These are phyloP conservation scores for Euproctis similis DNA, from an alignment of 2,888 invertebrate species.

Conservation along the genomic window DNA sequence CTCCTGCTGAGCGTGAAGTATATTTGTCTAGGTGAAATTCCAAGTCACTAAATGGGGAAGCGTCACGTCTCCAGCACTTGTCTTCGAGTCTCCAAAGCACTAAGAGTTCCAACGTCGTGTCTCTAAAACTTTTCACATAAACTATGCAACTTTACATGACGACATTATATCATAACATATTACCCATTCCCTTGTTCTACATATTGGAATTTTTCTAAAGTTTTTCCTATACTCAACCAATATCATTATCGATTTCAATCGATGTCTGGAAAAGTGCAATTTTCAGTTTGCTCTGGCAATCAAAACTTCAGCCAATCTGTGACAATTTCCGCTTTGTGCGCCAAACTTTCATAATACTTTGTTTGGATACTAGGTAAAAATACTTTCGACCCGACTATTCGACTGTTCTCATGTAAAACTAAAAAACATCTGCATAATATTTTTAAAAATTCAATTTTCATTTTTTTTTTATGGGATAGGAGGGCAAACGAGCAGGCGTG, in stretches of 20 bases:
- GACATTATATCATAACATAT: constrained; percentile 54
- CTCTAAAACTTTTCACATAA: constrained; percentile 68
- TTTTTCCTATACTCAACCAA: constrained; percentile 18
- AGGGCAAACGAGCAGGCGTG: no score
- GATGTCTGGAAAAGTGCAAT: constrained; percentile 17
- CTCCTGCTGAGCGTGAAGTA: constrained; percentile 25
- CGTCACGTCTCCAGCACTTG: constrained; percentile 65
- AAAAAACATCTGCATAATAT: no score
- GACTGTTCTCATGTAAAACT: no score
- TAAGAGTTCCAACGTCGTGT: constrained; percentile 44
- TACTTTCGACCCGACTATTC: no score
- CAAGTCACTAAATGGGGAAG: constrained; percentile 40
- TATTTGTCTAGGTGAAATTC: constrained; percentile 39
- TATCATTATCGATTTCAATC: no score
- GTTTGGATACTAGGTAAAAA: no score
- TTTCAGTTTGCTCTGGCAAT: constrained; percentile 9
- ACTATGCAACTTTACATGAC: constrained; percentile 58
- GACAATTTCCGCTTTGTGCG: neutral
- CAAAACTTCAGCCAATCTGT: constrained; percentile 10
- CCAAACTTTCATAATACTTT: no score
- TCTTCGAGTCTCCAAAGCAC: constrained; percentile 50
- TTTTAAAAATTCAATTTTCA: no score
- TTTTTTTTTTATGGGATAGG: no score
- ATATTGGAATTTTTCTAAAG: constrained; percentile 47
- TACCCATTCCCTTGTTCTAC: constrained; percentile 52